Evolutionary conservation across 2,113 vertebrate genomes (phyloP), one percentile per base, ranked within the genome.

Genomic region (Hiodon alosoides): DNA sequence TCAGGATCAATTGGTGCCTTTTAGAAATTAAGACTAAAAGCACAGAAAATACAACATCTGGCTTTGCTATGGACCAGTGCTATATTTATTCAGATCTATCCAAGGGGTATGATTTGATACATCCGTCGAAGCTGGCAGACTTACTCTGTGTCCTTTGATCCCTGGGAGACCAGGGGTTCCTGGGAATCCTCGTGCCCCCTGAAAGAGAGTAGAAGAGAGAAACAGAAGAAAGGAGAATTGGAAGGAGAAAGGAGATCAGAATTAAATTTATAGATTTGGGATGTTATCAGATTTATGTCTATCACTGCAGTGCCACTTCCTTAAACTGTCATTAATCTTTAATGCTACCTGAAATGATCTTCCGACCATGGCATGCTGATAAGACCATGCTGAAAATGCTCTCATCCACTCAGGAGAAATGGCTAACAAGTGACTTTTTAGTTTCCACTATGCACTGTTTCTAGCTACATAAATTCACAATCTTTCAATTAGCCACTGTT

Each of bases 151-250:
- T 84, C 96, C 96, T 88, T 98, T 98, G 83, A 98, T 94, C 80
- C 96, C 96, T 46, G 96, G 96, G 83, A 98, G 96, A 71, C 96
- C 96, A 66, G 96, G 96, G 3, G 96, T 98, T 87, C 96, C 96
- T 0, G 96, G 96, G 89, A 98, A 98, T 86, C 96, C 96, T 5
- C 96, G 95, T 86, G 96, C 96, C 78, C 96, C 96, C 96, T 98
- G 77, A 0, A 48, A 53, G 17, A 13, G 13, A 7, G 13, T 13
- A 46, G 3, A 64, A 10, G 60, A 16, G 16, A 81, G 57, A 2
- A 53, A 74, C 78, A 59, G 11, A 59, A 8, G 13, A 70, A 5
- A 11, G 11, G 46, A 2, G 4, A 46, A 48, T 7, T 8, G 47
- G 46, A 67, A 59, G 31, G 14, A 46, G 14, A 60, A 60, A 17